Base-by-base conservation (phyloP, 2,797 vertebrate genomes). In the Gallirallus australis region DNA sequence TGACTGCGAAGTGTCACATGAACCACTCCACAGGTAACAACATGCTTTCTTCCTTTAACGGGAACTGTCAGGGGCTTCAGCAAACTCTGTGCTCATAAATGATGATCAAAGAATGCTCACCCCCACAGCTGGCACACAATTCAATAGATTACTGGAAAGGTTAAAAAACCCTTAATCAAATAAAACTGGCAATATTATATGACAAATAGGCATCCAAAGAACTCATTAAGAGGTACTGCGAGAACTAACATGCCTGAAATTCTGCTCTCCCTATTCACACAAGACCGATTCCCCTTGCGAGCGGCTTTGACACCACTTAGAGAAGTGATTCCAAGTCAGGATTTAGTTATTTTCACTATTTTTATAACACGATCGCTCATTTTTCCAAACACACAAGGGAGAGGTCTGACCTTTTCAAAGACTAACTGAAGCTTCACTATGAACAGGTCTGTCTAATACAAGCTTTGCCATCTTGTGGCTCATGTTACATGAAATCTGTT, bases 321-420 rank as follows among this genome's bases (percentile, higher is more conserved):
- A 91, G 65, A 90, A 86, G 59, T 52, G 65, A 76, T 79, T 89
- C n/a, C 59, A 69, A 88, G 54, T 82, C 30, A 65, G 9, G 20
- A 81, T 94, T 78, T 42, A 65, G 66, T 24, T 76, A 81, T 88
- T 96, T 95, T 87, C 75, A 50, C 28, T 60, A 45, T 69, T 93
- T 94, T 79, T 93, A 35, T 81, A 89, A 65, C 11, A 78, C 7
- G 2, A 52, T 71, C 2, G 2, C 8, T 88, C 57, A n/a, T 88
- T 93, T 94, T 92, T 64, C n/a, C 47, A 76, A 90, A 79, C 30
- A 59, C 77, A 30, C 30, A 33, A 88, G 72, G 59, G 70, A 90
- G 39, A 94, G 91, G 37, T 39, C 65, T 96, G 95, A 94, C 94
- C 88, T 95, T 95, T 95, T 88, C 77, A 69, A 90, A 93, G 90